These are phyloP conservation scores for Platypus cylindrus DNA, from an alignment of 2,888 invertebrate genomes.

Conservation along the genomic window DNA sequence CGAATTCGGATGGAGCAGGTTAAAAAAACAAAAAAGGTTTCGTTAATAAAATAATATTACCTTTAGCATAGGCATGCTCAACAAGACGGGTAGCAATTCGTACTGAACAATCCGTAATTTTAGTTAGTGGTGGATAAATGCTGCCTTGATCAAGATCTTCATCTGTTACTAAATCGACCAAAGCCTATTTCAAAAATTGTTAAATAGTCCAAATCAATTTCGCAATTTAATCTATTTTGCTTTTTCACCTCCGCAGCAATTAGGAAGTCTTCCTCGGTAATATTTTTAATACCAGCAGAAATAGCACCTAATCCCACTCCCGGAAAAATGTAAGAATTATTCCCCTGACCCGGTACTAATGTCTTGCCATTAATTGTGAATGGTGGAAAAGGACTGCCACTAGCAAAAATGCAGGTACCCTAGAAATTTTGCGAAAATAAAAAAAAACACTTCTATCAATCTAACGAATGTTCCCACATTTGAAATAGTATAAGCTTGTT, in stretches of 20 bases:
- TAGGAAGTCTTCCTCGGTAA: slow-evolving; percentile 87
- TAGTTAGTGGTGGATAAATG: slow-evolving; percentile 79
- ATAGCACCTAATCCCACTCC: slow-evolving; percentile 32
- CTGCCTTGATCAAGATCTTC: slow-evolving; percentile 74
- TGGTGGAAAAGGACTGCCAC: slow-evolving; percentile 90
- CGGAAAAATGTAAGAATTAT: slow-evolving; percentile 96
- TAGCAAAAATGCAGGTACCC: slow-evolving; percentile 90
- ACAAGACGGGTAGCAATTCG: slow-evolving; percentile 80
- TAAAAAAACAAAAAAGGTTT: not conserved
- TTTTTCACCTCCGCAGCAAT: slow-evolving; percentile 69
- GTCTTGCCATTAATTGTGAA: slow-evolving; percentile 67
- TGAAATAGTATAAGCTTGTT: slow-evolving; percentile 83
- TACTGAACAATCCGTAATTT: slow-evolving; percentile 78
- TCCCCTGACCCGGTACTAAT: slow-evolving; percentile 90
- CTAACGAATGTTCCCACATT: slow-evolving; percentile 45
- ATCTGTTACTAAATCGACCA: slow-evolving; percentile 74
- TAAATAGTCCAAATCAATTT: no score
- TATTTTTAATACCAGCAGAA: slow-evolving; percentile 81
- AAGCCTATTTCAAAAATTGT: no score
- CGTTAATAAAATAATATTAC: slow-evolving; percentile 36
- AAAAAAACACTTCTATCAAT: not conserved
- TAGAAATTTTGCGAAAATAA: slow-evolving; percentile 28
- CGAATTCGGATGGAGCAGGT: not conserved
- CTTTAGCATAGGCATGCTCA: slow-evolving; percentile 79
- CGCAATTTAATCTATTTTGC: no score